phyloP scores from a whole-genome alignment of 2,797 vertebrate genomes.

The Gallinago solitaria region DNA sequence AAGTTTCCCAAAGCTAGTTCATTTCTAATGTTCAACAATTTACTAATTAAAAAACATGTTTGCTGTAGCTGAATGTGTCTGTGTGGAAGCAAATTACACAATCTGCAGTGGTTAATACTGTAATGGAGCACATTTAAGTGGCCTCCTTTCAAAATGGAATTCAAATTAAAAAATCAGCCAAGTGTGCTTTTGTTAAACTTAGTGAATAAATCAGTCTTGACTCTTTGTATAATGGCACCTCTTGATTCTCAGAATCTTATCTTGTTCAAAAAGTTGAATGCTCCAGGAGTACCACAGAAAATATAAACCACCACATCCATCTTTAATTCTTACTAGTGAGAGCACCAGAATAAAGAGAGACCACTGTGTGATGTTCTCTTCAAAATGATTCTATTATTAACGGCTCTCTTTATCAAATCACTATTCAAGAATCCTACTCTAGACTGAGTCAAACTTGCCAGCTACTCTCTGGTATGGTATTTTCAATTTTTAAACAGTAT shows the following conservation, averaged over 20 bases:
- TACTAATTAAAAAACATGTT: conserved; percentile 17
- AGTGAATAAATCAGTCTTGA: neutral
- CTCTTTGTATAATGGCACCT: neutral
- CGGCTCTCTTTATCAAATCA: neutral
- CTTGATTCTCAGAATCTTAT: neutral
- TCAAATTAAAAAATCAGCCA: neutral
- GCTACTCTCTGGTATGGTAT: neutral
- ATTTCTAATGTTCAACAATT: conserved; percentile 17
- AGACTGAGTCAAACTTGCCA: neutral
- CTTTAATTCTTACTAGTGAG: neutral
- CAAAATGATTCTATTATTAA: neutral
- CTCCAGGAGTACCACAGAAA: neutral
- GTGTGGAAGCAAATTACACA: neutral
- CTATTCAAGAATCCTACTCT: neutral
- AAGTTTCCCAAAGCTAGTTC: conserved; percentile 4
- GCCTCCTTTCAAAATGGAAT: conserved; percentile 10
- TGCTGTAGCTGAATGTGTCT: neutral
- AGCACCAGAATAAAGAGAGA: neutral
- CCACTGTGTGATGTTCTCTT: neutral
- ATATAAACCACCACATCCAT: neutral
- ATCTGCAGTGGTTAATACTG: neutral
- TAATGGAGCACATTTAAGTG: neutral
- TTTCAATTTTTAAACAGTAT: neutral
- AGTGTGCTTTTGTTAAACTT: neutral
- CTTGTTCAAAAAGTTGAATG: neutral